Percentiles rank a stretch among this genome's conserved stretches.
Conservation (phyloP, 92 coral and sea anemone genomes). For the Isaurus tuberculatus region DNA sequence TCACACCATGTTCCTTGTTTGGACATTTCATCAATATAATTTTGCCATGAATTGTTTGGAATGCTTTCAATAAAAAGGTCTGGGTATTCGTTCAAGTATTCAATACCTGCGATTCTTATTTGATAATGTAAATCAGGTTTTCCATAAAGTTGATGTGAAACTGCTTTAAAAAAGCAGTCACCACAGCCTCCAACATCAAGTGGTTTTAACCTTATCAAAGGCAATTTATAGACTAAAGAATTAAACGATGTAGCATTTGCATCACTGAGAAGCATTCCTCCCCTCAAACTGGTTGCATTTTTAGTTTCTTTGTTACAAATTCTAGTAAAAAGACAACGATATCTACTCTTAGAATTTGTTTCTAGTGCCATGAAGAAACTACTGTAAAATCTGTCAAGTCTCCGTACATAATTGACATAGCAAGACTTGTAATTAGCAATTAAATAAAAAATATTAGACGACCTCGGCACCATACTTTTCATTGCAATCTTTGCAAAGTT, state of each 20-base stretch:
- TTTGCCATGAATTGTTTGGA: conserved; percentile 1
- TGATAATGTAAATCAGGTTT: conserved; percentile 20
- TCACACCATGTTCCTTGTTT: conserved; percentile 11
- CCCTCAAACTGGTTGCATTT: conserved; percentile 17
- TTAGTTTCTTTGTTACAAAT: conserved; percentile 5
- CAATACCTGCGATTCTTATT: conserved; percentile 4
- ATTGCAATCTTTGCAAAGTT: conserved; percentile 6
- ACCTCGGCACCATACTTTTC: neutral
- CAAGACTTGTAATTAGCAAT: conserved; percentile 6
- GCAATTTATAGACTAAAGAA: conserved; percentile 17
- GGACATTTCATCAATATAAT: conserved; percentile 5
- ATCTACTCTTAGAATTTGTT: conserved; percentile 9
- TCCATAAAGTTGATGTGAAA: conserved; percentile 12
- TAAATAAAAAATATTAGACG: neutral
- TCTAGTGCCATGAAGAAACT: conserved; percentile 14
- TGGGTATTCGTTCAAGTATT: conserved; percentile 15
- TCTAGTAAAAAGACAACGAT: conserved; percentile 1
- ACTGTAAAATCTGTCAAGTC: neutral
- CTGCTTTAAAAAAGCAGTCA: conserved; percentile 15
- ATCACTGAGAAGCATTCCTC: conserved; percentile 3
- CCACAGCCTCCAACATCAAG: conserved; percentile 21
- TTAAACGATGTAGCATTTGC: conserved; percentile 7
- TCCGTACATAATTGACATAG: conserved; percentile 4
- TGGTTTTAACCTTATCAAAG: conserved; percentile 13
- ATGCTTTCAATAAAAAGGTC: conserved; percentile 8